Conservation (phyloP, 2,888 invertebrate species). For the Plagodis dolabraria region DNA sequence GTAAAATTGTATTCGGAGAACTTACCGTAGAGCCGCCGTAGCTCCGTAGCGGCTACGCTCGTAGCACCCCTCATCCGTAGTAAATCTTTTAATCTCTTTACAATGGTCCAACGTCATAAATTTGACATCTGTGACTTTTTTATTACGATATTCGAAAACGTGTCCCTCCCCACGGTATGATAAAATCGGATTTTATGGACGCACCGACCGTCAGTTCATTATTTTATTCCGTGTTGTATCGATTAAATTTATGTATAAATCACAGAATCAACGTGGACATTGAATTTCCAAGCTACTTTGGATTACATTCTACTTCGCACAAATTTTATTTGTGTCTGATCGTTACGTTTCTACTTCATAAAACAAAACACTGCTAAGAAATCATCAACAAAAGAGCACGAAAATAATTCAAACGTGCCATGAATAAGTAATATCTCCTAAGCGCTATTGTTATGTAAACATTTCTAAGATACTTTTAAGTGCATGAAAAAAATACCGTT, state of each 20-base stretch:
- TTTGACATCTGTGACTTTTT: slow-evolving; percentile 85
- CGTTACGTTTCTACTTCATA: neutral
- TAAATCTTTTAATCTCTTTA: slow-evolving; percentile 85
- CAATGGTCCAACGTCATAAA: slow-evolving; percentile 83
- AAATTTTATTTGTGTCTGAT: slow-evolving; percentile 4
- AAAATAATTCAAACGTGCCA: slow-evolving; percentile 66
- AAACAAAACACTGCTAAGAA: slow-evolving; percentile 37
- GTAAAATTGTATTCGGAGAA: slow-evolving; percentile 60
- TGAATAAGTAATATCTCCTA: slow-evolving; percentile 77
- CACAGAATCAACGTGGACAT: slow-evolving; percentile 39
- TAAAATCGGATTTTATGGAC: slow-evolving; percentile 83
- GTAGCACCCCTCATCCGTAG: slow-evolving; percentile 62
- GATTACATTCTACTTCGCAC: slow-evolving; percentile 7
- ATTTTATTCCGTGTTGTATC: slow-evolving; percentile 73
- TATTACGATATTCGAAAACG: slow-evolving; percentile 83
- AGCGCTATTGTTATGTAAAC: slow-evolving; percentile 75
- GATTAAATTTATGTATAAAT: slow-evolving; percentile 64
- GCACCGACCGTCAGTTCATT: slow-evolving; percentile 74
- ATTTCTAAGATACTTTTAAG: slow-evolving; percentile 55
- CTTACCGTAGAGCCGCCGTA: slow-evolving; percentile 52
- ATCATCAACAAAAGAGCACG: slow-evolving; percentile 41
- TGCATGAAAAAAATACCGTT: slow-evolving; percentile 58
- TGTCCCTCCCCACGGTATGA: slow-evolving; percentile 80
- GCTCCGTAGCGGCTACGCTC: slow-evolving; percentile 46
- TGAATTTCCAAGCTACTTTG: slow-evolving; percentile 19